phyloP scores from a whole-genome alignment of 1,140 invertebrate species.

The Brachionus rotundiformis region DNA sequence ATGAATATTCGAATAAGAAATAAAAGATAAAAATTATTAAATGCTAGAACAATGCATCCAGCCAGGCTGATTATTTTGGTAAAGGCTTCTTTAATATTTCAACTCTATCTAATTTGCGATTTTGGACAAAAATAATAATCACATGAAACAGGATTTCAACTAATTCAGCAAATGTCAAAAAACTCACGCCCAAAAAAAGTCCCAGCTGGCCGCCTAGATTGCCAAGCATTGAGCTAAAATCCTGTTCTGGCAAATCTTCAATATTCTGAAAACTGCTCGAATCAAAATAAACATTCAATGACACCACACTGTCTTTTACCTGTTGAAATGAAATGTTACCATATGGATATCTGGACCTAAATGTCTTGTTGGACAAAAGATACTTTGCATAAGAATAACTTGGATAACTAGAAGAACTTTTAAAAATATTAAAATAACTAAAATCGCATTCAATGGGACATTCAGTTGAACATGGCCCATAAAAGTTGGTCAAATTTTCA shows the following conservation, averaged over 20 bases:
- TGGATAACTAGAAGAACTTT: slow-evolving; percentile 1
- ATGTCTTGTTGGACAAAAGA: neutral
- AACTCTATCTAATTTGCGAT: neutral
- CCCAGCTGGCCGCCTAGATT: slow-evolving; percentile 34
- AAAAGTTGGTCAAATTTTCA: neutral
- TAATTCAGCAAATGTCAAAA: slow-evolving; percentile 35
- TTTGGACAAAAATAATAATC: neutral
- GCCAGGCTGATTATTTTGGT: neutral
- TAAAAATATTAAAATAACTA: neutral
- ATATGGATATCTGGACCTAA: neutral
- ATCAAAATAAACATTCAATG: slow-evolving; percentile 35
- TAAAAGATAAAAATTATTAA: too few relatives aligned
- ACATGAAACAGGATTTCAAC: slow-evolving; percentile 25
- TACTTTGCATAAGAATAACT: neutral
- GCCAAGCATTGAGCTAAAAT: neutral
- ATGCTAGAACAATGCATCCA: too few relatives aligned
- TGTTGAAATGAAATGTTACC: neutral
- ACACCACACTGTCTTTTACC: neutral
- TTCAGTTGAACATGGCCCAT: neutral
- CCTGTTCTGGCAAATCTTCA: neutral
- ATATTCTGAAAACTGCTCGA: slow-evolving; percentile 23
- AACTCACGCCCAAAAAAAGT: slow-evolving; percentile 46
- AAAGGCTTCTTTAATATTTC: neutral
- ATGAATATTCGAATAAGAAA: too few relatives aligned
- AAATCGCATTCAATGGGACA: slow-evolving; percentile 43